phyloP scores from a whole-genome alignment of 2,113 vertebrate species.

The Proteles cristata region DNA sequence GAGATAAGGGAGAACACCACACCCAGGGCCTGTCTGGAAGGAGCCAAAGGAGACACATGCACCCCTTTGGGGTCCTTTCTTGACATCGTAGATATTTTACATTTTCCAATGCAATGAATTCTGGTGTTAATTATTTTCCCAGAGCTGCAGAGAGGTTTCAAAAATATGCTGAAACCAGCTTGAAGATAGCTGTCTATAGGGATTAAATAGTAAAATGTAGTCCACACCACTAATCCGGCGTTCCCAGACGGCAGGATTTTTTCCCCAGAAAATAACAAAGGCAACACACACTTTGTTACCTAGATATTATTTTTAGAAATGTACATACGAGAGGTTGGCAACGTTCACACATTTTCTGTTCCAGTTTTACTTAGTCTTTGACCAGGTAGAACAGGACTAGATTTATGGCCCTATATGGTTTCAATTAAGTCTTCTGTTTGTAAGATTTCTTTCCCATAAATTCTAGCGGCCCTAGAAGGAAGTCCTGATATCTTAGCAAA shows the following conservation, averaged over 20 bases:
- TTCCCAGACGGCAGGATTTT: not conserved
- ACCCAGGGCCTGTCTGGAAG: not conserved
- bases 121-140: not conserved
- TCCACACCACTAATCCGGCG: not conserved
- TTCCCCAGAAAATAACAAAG: not conserved
- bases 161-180: not conserved
- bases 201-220: not conserved
- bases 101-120: not conserved
- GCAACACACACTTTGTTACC: not conserved
- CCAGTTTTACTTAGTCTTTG: not conserved
- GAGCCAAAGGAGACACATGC: not conserved
- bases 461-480: not conserved
- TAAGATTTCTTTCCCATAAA: not conserved
- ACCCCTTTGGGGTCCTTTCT: not conserved
- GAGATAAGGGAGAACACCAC: not conserved
- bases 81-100: not conserved
- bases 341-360: not conserved
- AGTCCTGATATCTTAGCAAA: not conserved
- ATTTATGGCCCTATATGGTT: not conserved
- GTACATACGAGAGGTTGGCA: not conserved
- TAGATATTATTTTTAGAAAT: not conserved
- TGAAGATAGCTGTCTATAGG: too few relatives aligned
- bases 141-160: not conserved
- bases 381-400: not conserved
- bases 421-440: constrained; percentile 4